Percentiles rank a stretch among this genome's conserved stretches.
phyloP scores from a whole-genome alignment of 2,888 invertebrate genomes.

The Macrosoma leucophasiata region DNA sequence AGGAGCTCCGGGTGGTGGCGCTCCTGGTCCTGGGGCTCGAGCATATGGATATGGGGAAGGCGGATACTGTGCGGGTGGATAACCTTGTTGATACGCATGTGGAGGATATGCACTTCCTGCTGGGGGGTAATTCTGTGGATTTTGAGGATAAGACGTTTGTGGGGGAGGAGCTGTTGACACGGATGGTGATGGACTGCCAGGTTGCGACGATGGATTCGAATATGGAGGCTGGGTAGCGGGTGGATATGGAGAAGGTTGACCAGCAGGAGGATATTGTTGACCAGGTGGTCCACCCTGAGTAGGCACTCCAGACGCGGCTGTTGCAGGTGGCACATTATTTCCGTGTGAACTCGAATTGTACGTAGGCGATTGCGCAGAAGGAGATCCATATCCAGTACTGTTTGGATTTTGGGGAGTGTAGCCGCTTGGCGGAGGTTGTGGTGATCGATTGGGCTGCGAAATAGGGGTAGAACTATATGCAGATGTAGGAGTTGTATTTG shows the following conservation, averaged over 20 bases:
- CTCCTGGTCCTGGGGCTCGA: constrained; percentile 77
- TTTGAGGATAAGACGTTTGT: constrained; percentile 72
- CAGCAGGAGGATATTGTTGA: constrained; percentile 78
- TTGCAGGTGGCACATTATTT: constrained; percentile 65
- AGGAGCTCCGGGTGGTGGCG: constrained; percentile 82
- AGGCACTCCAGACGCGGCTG: constrained; percentile 67
- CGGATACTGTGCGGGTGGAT: constrained; percentile 73
- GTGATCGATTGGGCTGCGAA: constrained; percentile 70
- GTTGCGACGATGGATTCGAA: constrained; percentile 73
- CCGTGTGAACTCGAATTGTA: constrained; percentile 77
- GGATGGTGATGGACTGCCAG: constrained; percentile 68
- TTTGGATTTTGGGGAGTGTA: constrained; percentile 76
- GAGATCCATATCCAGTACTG: constrained; percentile 77
- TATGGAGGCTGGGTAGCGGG: constrained; percentile 76
- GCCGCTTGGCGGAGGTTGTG: constrained; percentile 73
- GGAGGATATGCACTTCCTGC: constrained; percentile 65
- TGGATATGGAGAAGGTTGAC: constrained; percentile 79
- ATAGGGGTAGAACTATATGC: constrained; percentile 72
- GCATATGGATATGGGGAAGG: constrained; percentile 75
- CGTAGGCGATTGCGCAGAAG: constrained; percentile 78
- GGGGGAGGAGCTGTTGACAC: constrained; percentile 75
- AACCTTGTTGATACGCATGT: constrained; percentile 70
- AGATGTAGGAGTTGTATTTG: constrained; percentile 68
- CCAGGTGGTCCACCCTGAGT: constrained; percentile 73
- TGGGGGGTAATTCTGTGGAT: constrained; percentile 66